Percentiles rank a stretch among this genome's conserved stretches.
phyloP scores from a whole-genome alignment of 2,888 invertebrate genomes.

The Tethea ocularis region DNA sequence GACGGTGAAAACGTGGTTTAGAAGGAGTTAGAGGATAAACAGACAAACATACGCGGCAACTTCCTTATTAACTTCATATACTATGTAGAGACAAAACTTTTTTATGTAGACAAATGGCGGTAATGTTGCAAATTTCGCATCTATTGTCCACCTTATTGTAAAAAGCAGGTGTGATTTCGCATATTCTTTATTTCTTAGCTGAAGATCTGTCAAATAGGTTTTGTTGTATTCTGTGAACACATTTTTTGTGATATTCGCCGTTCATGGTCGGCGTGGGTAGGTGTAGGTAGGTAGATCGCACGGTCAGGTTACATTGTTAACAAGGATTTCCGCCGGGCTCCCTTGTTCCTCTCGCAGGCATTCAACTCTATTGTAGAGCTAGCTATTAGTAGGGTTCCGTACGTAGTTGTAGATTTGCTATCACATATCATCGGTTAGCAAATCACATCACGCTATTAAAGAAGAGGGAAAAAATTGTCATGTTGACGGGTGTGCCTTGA shows the following conservation, averaged over 20 bases:
- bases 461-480: too few relatives aligned
- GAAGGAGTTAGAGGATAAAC: too few relatives aligned
- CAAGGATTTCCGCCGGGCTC: constrained; percentile 3
- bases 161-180: background rate
- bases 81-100: too few relatives aligned
- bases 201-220: background rate
- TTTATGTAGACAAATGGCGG: too few relatives aligned
- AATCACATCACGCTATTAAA: too few relatives aligned
- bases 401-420: background rate
- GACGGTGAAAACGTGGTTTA: too few relatives aligned
- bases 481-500: too few relatives aligned
- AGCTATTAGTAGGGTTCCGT: background rate
- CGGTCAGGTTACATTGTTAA: constrained; percentile 33
- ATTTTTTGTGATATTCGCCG: constrained; percentile 20
- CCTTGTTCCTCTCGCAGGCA: constrained; percentile 3
- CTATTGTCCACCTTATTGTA: too few relatives aligned
- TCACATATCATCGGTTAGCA: too few relatives aligned
- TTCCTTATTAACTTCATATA: too few relatives aligned
- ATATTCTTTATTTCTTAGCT: background rate
- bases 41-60: too few relatives aligned
- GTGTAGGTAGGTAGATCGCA: background rate
- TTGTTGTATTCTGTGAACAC: constrained; percentile 11
- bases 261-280: background rate
- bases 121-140: too few relatives aligned
- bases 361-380: background rate